phyloP scores from a whole-genome alignment of 2,113 vertebrate genomes.

The Megaptera novaeangliae region DNA sequence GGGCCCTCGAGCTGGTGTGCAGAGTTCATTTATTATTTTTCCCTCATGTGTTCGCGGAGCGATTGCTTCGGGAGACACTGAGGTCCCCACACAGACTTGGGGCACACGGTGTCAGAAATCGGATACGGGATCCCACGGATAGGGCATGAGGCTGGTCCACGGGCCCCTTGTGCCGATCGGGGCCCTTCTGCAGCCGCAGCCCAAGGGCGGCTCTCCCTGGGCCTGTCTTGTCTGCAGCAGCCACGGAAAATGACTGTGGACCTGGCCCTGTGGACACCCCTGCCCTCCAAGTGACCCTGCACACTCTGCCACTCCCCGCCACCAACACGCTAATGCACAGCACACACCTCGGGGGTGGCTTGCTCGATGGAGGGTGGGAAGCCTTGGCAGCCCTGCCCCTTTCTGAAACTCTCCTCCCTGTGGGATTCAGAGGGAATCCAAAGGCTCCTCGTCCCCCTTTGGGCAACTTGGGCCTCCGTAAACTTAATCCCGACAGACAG shows the following conservation, averaged over 20 bases:
- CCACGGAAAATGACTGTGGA: accelerated
- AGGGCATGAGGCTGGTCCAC: neutral
- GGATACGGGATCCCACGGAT: neutral
- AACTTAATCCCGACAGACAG: neutral
- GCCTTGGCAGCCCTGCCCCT: neutral
- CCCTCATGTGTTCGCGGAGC: too few relatives aligned
- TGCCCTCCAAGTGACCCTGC: neutral
- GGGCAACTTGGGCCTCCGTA: neutral
- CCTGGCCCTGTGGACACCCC: accelerated
- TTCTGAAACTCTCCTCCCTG: neutral
- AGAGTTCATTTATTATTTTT: accelerated
- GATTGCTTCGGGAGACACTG: accelerated
- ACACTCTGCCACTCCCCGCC: neutral
- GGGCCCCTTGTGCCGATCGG: accelerated
- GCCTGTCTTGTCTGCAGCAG: too few relatives aligned
- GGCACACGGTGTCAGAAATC: accelerated
- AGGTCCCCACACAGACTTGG: neutral
- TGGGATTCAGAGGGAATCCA: neutral
- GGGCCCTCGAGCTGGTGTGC: neutral
- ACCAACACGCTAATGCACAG: accelerated
- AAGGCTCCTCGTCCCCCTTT: too few relatives aligned
- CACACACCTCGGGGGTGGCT: accelerated
- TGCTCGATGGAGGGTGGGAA: accelerated
- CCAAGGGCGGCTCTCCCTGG: neutral
- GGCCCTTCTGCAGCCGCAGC: neutral